Evolutionary conservation across 2,888 invertebrate species (phyloP).

Genomic region (Boloria selene): DNA sequence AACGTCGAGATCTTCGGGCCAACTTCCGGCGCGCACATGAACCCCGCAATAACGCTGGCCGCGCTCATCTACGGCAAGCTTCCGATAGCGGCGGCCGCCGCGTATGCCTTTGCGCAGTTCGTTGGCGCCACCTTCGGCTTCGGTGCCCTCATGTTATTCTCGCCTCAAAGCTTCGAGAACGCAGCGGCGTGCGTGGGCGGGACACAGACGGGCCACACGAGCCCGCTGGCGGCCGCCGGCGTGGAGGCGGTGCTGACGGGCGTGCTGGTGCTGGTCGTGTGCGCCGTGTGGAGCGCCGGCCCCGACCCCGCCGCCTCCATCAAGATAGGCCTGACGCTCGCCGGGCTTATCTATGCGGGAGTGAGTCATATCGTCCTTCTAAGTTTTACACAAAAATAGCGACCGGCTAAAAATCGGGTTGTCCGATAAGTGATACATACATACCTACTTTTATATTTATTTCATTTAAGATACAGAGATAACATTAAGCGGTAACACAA

Average conservation of each 20-base stretch:
- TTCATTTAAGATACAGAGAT: too few species aligned
- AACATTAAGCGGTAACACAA: too few species aligned
- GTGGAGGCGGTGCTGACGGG: slow-evolving; percentile 60
- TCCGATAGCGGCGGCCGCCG: slow-evolving; percentile 54
- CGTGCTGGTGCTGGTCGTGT: slow-evolving; percentile 57
- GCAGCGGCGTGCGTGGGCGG: slow-evolving; percentile 31
- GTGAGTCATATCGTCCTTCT: slow-evolving; percentile 46
- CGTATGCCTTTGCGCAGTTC: slow-evolving; percentile 59
- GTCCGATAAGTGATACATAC: too few species aligned
- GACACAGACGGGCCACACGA: slow-evolving; percentile 33
- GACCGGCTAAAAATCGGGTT: neutral
- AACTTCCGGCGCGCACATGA: slow-evolving; percentile 89
- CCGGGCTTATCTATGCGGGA: slow-evolving; percentile 67
- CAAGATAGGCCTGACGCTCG: slow-evolving; percentile 66
- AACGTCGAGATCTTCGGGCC: slow-evolving; percentile 83
- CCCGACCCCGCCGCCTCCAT: slow-evolving; percentile 61
- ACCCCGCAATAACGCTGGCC: slow-evolving; percentile 89
- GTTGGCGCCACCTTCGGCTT: slow-evolving; percentile 60
- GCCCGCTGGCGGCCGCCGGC: slow-evolving; percentile 41
- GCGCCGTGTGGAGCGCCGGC: slow-evolving; percentile 58
- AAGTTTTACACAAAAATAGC: neutral
- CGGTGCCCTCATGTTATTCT: slow-evolving; percentile 51
- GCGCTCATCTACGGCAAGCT: slow-evolving; percentile 80
- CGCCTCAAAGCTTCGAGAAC: slow-evolving; percentile 41
- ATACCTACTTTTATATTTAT: too few species aligned